A percentile compares a stretch with the other conserved stretches of the same genome.
phyloP scores from a whole-genome alignment of 2,113 vertebrate species.

The Tragulus kanchil region DNA sequence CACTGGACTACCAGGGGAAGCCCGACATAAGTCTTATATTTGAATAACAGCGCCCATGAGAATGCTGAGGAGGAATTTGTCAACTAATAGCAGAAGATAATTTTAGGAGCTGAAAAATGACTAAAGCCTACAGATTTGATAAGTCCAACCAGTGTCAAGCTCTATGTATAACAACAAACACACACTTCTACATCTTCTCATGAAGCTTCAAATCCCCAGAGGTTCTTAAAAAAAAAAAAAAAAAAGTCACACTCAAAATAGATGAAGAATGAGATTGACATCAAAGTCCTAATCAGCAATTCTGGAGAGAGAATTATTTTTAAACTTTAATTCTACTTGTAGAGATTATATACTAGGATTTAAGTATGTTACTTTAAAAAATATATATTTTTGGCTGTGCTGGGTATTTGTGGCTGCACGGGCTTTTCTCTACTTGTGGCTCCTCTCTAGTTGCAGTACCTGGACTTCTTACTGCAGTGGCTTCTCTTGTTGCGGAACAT shows the following conservation, averaged over 20 bases:
- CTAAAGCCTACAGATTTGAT: neutral
- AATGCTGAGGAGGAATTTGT: neutral
- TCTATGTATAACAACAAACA: neutral
- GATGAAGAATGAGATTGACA: neutral
- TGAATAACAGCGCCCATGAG: neutral
- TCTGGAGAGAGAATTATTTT: neutral
- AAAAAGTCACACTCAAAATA: neutral
- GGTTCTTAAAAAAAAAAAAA: neutral
- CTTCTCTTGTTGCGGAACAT: neutral
- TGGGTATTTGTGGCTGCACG: neutral
- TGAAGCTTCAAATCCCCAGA: neutral
- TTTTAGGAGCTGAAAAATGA: slow-evolving; percentile 49
- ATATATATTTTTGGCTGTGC: neutral
- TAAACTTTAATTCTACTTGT: slow-evolving; percentile 14
- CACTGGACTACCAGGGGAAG: no score
- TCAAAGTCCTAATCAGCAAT: neutral
- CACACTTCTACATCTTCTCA: neutral
- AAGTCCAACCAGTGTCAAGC: neutral
- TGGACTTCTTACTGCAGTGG: neutral
- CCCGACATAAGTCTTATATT: neutral
- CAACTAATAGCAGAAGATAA: neutral
- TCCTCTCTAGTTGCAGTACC: neutral
- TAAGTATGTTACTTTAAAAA: neutral
- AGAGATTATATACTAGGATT: neutral
- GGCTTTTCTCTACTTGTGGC: neutral